Percentiles rank a stretch among this genome's conserved stretches.
Evolutionary conservation across 2,113 vertebrate genomes (phyloP).

Genomic region (Mionectes macconnelli): DNA sequence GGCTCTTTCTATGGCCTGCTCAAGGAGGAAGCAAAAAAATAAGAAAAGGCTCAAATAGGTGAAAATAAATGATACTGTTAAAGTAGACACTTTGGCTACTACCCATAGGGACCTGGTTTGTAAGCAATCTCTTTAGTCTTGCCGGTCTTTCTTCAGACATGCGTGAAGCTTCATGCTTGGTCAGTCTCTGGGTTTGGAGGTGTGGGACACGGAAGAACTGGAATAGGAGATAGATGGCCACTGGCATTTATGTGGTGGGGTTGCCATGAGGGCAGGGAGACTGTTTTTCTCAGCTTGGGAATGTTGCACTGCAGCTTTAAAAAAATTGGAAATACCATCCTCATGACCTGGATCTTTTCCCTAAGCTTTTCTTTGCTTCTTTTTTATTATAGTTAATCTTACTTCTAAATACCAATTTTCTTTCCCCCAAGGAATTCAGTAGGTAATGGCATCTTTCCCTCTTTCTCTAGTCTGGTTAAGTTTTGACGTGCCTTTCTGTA

Average conservation of each 20-base stretch:
- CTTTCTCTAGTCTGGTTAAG: slow-evolving; percentile 1
- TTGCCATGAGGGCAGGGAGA: neutral
- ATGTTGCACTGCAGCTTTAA: neutral
- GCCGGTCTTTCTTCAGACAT: neutral
- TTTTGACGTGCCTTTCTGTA: slow-evolving; percentile 1
- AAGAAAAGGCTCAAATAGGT: neutral
- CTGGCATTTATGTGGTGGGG: neutral
- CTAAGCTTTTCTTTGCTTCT: slow-evolving; percentile 1
- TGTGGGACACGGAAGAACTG: neutral
- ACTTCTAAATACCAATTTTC: neutral
- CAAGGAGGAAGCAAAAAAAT: neutral
- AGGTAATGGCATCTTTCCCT: neutral
- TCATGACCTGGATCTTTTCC: neutral
- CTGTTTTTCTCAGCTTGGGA: neutral
- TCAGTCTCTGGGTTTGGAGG: neutral
- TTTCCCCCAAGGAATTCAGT: neutral
- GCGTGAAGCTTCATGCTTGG: neutral
- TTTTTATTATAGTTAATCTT: slow-evolving; percentile 11
- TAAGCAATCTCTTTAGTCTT: neutral
- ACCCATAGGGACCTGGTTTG: neutral
- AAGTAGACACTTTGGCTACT: neutral
- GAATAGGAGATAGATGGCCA: neutral
- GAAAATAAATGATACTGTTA: neutral
- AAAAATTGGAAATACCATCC: slow-evolving; percentile 5
- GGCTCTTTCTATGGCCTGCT: neutral